Evolutionary conservation across 2,113 vertebrate genomes (phyloP).

Genomic region (Ammodytes marinus): DNA sequence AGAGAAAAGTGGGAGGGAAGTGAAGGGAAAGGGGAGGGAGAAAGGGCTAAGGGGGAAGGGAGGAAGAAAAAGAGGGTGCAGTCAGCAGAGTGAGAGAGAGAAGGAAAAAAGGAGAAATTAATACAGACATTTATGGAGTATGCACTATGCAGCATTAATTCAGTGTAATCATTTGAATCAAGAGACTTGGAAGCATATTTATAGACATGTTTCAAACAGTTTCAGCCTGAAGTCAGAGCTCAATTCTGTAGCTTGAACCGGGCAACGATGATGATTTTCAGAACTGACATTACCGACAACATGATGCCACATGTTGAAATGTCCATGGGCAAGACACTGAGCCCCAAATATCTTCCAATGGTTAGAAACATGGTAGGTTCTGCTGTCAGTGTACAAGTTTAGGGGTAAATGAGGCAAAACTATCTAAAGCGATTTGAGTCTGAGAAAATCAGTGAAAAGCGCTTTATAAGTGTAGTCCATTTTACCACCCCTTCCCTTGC

Average conservation of each 20-base stretch:
- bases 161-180: neutral
- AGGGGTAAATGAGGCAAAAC: too few species aligned
- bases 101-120: conserved; percentile 17
- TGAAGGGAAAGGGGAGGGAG: conserved; percentile 64
- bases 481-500: neutral
- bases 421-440: too few species aligned
- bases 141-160: conserved; percentile 7
- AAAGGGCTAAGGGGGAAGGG: conserved; percentile 59
- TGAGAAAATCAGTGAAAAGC: too few species aligned
- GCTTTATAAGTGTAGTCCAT: too few species aligned
- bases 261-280: neutral
- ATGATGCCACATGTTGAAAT: neutral
- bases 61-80: conserved; percentile 56
- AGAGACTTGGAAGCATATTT: neutral
- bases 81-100: conserved; percentile 44
- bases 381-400: too few species aligned
- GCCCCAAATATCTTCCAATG: too few species aligned
- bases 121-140: conserved; percentile 13
- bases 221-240: neutral
- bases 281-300: neutral
- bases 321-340: too few species aligned
- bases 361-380: too few species aligned
- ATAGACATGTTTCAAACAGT: neutral
- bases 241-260: neutral
- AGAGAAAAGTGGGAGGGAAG: conserved; percentile 74